phyloP scores from a whole-genome alignment of 2,113 vertebrate species.

The Lepisosteus oculatus region DNA sequence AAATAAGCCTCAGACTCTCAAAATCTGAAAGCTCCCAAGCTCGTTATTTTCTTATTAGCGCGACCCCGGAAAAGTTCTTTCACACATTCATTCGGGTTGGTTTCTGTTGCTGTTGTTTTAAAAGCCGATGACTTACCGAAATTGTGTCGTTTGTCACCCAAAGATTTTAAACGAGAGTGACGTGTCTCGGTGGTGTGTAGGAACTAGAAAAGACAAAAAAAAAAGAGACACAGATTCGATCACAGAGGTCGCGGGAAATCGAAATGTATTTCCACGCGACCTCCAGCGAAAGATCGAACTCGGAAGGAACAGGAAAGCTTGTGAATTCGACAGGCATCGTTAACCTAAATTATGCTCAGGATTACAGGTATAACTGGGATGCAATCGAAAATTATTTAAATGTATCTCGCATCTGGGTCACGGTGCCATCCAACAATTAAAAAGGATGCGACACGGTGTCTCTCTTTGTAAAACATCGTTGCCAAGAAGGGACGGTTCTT shows the following conservation, averaged over 20 bases:
- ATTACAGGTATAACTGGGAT: slow-evolving; percentile 38
- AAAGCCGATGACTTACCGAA: slow-evolving; percentile 64
- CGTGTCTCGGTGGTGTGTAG: slow-evolving; percentile 51
- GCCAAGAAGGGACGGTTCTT: too few species aligned
- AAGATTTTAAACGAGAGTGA: slow-evolving; percentile 47
- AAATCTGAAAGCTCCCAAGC: too few species aligned
- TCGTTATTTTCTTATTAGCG: too few species aligned
- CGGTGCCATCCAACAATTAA: too few species aligned
- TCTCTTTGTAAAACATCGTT: too few species aligned
- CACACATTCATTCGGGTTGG: too few species aligned
- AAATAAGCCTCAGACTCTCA: too few species aligned
- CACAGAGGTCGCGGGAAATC: slow-evolving; percentile 51
- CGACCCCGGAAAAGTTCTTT: too few species aligned
- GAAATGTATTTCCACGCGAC: slow-evolving; percentile 41
- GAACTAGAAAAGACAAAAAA: slow-evolving; percentile 42
- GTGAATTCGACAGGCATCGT: slow-evolving; percentile 37
- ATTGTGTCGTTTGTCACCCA: slow-evolving; percentile 54
- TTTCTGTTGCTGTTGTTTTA: background rate
- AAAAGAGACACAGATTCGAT: slow-evolving; percentile 38
- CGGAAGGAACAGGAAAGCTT: slow-evolving; percentile 27
- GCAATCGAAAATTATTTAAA: slow-evolving; percentile 25
- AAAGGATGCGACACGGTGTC: too few species aligned
- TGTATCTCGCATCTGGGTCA: background rate
- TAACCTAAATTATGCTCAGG: slow-evolving; percentile 44
- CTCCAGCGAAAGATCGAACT: slow-evolving; percentile 44